Evolutionary conservation across 2,797 vertebrate species (phyloP).

Genomic region (Etheostoma nigrum): DNA sequence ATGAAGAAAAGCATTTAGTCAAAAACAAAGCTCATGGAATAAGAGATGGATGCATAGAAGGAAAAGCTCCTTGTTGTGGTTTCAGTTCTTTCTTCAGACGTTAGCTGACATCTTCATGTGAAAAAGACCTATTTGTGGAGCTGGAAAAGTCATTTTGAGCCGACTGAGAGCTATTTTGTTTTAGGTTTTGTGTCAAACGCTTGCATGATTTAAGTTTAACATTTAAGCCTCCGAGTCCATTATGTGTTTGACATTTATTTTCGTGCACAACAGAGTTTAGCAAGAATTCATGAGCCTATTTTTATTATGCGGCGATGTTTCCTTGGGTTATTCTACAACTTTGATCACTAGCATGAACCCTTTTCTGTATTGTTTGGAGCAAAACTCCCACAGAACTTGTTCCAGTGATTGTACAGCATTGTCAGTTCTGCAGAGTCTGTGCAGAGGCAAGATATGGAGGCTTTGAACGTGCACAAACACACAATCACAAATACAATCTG

Average conservation of each 20-base stretch:
- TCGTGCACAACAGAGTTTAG: constrained; percentile 48
- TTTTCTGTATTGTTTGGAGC: constrained; percentile 59
- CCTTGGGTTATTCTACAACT: constrained; percentile 57
- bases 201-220: constrained; percentile 61
- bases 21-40: constrained; percentile 54
- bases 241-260: constrained; percentile 59
- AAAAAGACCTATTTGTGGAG: constrained; percentile 55
- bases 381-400: constrained; percentile 65
- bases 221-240: constrained; percentile 56
- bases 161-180: constrained; percentile 40
- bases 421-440: constrained; percentile 64
- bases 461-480: constrained; percentile 51
- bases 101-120: constrained; percentile 47
- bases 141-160: constrained; percentile 46
- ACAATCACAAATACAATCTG: constrained; percentile 32
- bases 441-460: constrained; percentile 54
- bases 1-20: constrained; percentile 41
- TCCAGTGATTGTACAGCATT: constrained; percentile 66
- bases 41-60: constrained; percentile 40
- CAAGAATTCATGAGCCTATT: constrained; percentile 54
- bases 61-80: constrained; percentile 43
- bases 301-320: constrained; percentile 64
- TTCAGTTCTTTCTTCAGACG: constrained; percentile 34
- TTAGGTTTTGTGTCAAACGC: constrained; percentile 47
- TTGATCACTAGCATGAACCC: constrained; percentile 64